These are phyloP conservation scores for Furcifer pardalis DNA, from an alignment of 2,797 vertebrate genomes.

Conservation along the genomic window DNA sequence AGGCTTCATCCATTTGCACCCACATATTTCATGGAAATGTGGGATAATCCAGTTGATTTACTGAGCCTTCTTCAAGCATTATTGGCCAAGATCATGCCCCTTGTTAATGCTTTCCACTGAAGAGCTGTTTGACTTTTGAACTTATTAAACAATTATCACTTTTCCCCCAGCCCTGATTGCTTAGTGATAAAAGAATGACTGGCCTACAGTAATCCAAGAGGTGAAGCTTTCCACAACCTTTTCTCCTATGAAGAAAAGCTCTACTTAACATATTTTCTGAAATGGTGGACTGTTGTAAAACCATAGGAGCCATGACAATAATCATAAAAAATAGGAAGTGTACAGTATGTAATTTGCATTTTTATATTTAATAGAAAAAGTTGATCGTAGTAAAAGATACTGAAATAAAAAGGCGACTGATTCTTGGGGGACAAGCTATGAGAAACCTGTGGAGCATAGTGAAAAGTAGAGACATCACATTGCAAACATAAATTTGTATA, in stretches of 20 bases:
- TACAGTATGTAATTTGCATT: not conserved
- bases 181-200: not conserved
- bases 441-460: too few species aligned
- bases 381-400: not conserved
- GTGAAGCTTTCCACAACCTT: not conserved
- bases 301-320: not conserved
- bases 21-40: not conserved
- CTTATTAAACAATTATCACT: not conserved
- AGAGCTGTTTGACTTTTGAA: not conserved
- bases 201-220: not conserved
- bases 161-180: not conserved
- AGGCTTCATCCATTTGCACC: not conserved
- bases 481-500: too few species aligned
- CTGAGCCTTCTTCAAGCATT: slow-evolving; percentile 12
- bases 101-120: slow-evolving; percentile 7
- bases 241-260: not conserved
- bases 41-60: not conserved
- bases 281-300: not conserved
- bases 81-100: slow-evolving; percentile 1
- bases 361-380: not conserved
- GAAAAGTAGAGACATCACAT: too few species aligned
- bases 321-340: not conserved
- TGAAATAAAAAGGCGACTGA: too few species aligned
- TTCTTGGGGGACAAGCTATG: too few species aligned
- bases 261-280: not conserved